Conservation (phyloP, 2,888 invertebrate species). For the Acleris holmiana region DNA sequence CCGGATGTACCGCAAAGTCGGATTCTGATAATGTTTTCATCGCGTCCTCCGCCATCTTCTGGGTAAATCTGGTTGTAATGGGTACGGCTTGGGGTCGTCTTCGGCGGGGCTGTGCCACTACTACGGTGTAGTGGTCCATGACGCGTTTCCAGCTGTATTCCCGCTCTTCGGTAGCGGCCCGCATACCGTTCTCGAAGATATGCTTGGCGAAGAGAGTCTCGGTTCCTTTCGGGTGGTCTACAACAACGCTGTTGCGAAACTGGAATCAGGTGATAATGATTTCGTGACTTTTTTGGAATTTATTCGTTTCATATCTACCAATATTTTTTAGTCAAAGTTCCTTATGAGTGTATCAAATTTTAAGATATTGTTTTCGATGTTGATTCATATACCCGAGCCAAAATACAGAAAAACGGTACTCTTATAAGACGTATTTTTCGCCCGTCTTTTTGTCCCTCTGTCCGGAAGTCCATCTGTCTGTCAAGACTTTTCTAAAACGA, state of each 20-base stretch:
- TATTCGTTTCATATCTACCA: no score
- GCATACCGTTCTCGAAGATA: constrained; percentile 68
- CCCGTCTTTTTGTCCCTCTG: no score
- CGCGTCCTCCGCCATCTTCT: constrained; percentile 62
- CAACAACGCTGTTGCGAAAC: constrained; percentile 66
- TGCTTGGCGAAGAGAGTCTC: constrained; percentile 62
- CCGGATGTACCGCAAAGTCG: constrained; percentile 70
- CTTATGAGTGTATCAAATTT: no score
- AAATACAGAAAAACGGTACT: no score
- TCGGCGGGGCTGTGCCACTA: constrained; percentile 65
- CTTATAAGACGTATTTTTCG: no score
- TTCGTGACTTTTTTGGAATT: no score
- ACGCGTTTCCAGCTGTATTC: constrained; percentile 74
- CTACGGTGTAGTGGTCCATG: constrained; percentile 70
- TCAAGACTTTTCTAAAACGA: no score
- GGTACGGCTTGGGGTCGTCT: constrained; percentile 59
- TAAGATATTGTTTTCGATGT: no score
- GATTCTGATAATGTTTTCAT: constrained; percentile 60
- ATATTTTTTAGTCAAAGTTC: no score
- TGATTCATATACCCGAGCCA: no score
- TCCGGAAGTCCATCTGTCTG: no score
- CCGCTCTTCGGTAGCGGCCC: constrained; percentile 61
- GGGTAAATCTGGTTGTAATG: constrained; percentile 56
- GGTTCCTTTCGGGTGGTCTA: constrained; percentile 60
- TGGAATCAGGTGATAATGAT: constrained; percentile 40